Evolutionary conservation across 2,113 vertebrate genomes (phyloP), one percentile per base, ranked within the genome.

Genomic region (Meriones unguiculatus): DNA sequence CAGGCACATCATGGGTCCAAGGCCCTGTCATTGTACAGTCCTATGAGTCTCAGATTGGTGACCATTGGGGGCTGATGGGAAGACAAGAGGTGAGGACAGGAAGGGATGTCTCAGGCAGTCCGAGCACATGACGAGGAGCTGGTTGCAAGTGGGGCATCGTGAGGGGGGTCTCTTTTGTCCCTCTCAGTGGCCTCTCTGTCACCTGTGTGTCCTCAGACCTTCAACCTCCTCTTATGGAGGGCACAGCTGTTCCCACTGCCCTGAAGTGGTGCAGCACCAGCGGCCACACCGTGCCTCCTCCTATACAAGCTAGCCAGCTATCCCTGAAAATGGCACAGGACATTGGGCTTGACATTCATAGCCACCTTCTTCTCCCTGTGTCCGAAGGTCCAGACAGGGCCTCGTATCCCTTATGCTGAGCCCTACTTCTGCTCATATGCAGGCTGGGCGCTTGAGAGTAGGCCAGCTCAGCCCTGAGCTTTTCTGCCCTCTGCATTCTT

Each of bases 381-480:
- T 11, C 30, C 7, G 13, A 0, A 8, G 89, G 59, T 8, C 14
- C 62, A 5, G 80, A 62, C 5, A 0, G 0, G 2, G 1, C 7
- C 13, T 2, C 4, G 0, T 54, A 24, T 30, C 35, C 41, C 28
- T 0, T 2, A 0, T 64, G 25, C 67, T 8, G 59, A 85, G 65
- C 32, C 11, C 67, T 50, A 0, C 1, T 3, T 38, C 11, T 7
- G 15, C 54, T 32, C 67, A 46, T 18, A 54, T 18, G 59, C 7
- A 57, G 7, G 1, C 2, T 2, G 2, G 52, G 76, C 0, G 0
- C 72, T 52, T 30, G 5, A 0, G 0, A 17, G 9, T 17, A 59
- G 59, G 13, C 20, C 3, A 15, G 52, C 14, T 46, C 11, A 30
- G 41, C 20, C 75, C 20, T 24, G 41, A 30, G 38, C 14, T 5